Evolutionary conservation across 2,797 vertebrate genomes (phyloP), one percentile per base, ranked within the genome.

Genomic region (Cetoscarus ocellatus): DNA sequence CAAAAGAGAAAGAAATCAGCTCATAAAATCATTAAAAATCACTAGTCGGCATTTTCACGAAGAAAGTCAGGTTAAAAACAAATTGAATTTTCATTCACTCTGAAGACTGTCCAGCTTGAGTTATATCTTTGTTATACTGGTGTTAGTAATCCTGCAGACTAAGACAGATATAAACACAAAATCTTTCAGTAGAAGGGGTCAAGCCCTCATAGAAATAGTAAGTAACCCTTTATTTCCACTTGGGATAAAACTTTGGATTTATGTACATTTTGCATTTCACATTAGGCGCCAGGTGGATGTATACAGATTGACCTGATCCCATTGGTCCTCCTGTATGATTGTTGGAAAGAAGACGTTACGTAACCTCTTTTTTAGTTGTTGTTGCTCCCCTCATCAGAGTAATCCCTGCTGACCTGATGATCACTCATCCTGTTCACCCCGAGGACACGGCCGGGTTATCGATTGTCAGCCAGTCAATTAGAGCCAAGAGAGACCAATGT

Each of bases 331-430:
- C 42, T 19, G 55, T 45, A 60, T 69, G 57, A 73, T 57, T 83
- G 64, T 19, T 56, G 50, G 49, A 55, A 36, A 62, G 19, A 48
- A n/a, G 14, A 6, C 8, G 27, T 91, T 85, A 83, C 73, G 77
- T 83, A 72, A 90, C 76, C 8, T 18, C 34, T n/a, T 47, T n/a
- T 36, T 45, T 3, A 17, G 74, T 61, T 50, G 27, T 27, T 70
- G 77, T 72, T 78, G 38, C 83, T 77, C 80, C 44, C 19, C 77
- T 73, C 56, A 77, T 79, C 48, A 51, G 73, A 67, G 50, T 86
- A 87, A 87, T 92, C 78, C 78, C 52, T 3, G 60, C 44, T 86
- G 83, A 80, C 84, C 76, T 7, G 42, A 3, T 10, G 56, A 74
- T 65, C 71, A 79, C 70, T 82, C 77, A 48, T 75, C 68, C 55